phyloP scores from a whole-genome alignment of 2,113 vertebrate genomes.

The Silurus glanis region DNA sequence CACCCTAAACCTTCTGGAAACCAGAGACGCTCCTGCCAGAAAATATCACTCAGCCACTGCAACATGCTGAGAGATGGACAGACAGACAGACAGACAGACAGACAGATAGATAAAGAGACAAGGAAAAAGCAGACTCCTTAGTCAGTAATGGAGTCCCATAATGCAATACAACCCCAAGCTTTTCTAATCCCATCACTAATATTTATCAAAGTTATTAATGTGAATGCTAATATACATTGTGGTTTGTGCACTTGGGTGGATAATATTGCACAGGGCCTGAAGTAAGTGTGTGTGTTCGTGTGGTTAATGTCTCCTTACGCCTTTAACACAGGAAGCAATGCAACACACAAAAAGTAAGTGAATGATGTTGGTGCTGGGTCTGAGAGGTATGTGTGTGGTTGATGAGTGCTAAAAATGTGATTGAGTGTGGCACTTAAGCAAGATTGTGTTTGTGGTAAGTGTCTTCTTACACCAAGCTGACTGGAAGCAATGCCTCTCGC shows the following conservation, averaged over 20 bases:
- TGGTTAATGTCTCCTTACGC: not conserved
- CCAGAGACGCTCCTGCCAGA: slow-evolving; percentile 95
- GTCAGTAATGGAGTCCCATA: not conserved
- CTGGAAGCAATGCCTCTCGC: not conserved
- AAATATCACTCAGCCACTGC: slow-evolving; percentile 80
- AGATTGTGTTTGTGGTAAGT: not conserved
- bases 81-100: slow-evolving; percentile 1
- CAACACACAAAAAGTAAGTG: not conserved
- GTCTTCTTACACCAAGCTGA: not conserved
- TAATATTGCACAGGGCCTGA: not conserved
- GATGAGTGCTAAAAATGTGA: not conserved
- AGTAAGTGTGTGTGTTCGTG: not conserved
- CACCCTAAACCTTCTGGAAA: slow-evolving; percentile 88
- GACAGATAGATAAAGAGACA: not conserved
- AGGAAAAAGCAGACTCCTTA: not conserved
- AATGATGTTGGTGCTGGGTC: not conserved
- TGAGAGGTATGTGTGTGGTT: not conserved
- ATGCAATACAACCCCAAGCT: not conserved
- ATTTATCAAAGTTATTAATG: not conserved
- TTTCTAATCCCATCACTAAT: not conserved
- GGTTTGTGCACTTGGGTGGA: not conserved
- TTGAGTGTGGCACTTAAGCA: not conserved
- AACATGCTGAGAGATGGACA: slow-evolving; percentile 78
- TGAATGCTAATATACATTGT: not conserved
- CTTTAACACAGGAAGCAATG: not conserved